These are phyloP conservation scores for Pteria penguin DNA, from an alignment of 2,888 invertebrate genomes.

Conservation along the genomic window DNA sequence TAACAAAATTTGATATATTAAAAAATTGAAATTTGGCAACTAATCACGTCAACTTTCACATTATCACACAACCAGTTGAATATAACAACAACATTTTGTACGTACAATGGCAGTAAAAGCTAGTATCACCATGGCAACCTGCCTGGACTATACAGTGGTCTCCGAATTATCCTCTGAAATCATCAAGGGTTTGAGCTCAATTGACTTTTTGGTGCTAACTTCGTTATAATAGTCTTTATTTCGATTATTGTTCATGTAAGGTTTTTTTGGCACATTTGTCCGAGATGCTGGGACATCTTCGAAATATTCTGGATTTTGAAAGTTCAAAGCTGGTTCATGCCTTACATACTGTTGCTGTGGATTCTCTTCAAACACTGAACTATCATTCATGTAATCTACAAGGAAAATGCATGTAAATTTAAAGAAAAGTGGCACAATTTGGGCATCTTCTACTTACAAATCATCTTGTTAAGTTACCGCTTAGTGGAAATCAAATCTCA, in stretches of 20 bases:
- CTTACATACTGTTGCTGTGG: conserved; percentile 20
- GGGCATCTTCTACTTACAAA: too few relatives aligned
- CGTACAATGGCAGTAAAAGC: background rate
- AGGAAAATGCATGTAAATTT: background rate
- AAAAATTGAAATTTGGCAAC: conserved; percentile 5
- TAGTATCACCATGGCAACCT: background rate
- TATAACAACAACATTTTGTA: background rate
- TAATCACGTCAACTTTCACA: background rate
- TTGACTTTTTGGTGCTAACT: conserved; percentile 19
- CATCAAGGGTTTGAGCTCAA: conserved; percentile 48
- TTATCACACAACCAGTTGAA: conserved; percentile 15
- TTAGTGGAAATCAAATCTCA: too few relatives aligned
- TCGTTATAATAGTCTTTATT: conserved; percentile 57
- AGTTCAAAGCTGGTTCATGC: conserved; percentile 38
- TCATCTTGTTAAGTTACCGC: too few relatives aligned
- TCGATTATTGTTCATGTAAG: conserved; percentile 4
- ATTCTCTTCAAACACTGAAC: conserved; percentile 36
- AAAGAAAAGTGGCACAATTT: too few relatives aligned
- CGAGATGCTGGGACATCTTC: conserved; percentile 34
- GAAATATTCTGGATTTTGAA: conserved; percentile 65
- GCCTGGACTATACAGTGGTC: conserved; percentile 35
- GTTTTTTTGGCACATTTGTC: conserved; percentile 27
- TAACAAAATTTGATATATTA: background rate
- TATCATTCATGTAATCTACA: conserved; percentile 43
- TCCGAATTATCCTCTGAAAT: conserved; percentile 33